Percentiles rank a stretch among this genome's conserved stretches.
phyloP scores from a whole-genome alignment of 53 echinoderm and acorn worm genomes.

The Patiria pectinifera region DNA sequence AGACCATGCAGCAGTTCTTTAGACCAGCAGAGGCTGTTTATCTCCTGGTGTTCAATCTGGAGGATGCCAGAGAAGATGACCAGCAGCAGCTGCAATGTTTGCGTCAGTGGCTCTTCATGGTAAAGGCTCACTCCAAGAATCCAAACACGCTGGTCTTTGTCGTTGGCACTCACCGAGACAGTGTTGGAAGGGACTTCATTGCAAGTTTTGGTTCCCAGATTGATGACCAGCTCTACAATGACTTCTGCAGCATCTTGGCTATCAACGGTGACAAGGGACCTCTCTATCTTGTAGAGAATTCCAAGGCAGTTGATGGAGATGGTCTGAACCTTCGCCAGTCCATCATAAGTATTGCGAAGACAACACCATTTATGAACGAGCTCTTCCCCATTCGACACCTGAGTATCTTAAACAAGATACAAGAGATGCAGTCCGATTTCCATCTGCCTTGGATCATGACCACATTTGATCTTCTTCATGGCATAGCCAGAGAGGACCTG shows the following conservation, averaged over 20 bases:
- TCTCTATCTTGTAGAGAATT: conserved; percentile 51
- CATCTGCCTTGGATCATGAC: conserved; percentile 36
- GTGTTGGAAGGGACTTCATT: conserved; percentile 30
- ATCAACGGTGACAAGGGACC: conserved; percentile 34
- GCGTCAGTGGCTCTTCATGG: conserved; percentile 52
- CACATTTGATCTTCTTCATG: conserved; percentile 1
- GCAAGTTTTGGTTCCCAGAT: conserved; percentile 18
- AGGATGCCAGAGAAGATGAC: background rate
- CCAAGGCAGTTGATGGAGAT: conserved; percentile 49
- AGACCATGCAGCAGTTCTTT: conserved; percentile 64
- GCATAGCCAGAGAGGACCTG: conserved; percentile 21
- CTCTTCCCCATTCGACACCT: conserved; percentile 48
- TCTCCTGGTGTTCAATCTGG: conserved; percentile 58
- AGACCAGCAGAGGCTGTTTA: conserved; percentile 56
- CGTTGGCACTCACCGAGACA: conserved; percentile 63
- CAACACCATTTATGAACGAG: conserved; percentile 40
- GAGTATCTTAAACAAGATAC: conserved; percentile 30
- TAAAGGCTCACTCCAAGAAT: conserved; percentile 56
- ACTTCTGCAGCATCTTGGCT: conserved; percentile 58
- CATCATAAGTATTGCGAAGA: conserved; percentile 34
- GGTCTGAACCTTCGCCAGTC: conserved; percentile 35
- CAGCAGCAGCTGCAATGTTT: conserved; percentile 24
- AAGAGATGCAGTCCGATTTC: conserved; percentile 27
- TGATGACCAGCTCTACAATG: conserved; percentile 34
- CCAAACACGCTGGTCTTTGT: conserved; percentile 45